These are phyloP conservation scores for Cosmopolites sordidus DNA, from an alignment of 2,888 invertebrate species.

Conservation along the genomic window DNA sequence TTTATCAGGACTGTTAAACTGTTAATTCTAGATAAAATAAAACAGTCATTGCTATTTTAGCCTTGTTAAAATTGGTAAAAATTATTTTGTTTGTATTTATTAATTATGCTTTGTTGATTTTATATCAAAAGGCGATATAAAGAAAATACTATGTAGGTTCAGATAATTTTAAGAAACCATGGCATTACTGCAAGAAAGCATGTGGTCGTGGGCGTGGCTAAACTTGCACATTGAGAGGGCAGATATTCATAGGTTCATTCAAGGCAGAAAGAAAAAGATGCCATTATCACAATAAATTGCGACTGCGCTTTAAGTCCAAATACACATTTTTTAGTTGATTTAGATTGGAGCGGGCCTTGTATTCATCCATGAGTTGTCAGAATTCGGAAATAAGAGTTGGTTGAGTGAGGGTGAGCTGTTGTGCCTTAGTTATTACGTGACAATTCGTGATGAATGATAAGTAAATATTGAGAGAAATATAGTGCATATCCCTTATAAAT, in stretches of 20 bases:
- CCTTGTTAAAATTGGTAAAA: no score
- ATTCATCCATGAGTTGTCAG: constrained; percentile 26
- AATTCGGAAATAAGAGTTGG: constrained; percentile 34
- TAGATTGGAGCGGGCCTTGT: constrained; percentile 16
- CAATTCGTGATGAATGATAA: constrained; percentile 33
- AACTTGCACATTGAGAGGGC: not conserved
- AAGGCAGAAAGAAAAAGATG: constrained; percentile 12
- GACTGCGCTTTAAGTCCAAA: constrained; percentile 3
- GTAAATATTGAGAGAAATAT: constrained; percentile 18
- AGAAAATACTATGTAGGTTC: no score
- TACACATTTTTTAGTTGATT: constrained; percentile 28
- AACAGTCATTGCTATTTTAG: no score
- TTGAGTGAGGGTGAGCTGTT: constrained; percentile 29
- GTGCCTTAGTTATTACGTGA: constrained; percentile 37
- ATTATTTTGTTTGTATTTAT: no score
- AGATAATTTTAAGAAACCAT: not conserved
- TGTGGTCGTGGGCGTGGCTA: constrained; percentile 10
- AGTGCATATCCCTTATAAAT: not conserved
- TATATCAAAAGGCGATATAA: no score
- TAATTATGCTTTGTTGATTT: no score
- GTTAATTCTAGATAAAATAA: no score
- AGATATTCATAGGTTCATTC: constrained; percentile 6
- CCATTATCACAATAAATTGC: not conserved
- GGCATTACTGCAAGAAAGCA: constrained; percentile 1
- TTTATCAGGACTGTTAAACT: no score